Conservation (phyloP, 2,888 invertebrate genomes). For the Catocala nupta region DNA sequence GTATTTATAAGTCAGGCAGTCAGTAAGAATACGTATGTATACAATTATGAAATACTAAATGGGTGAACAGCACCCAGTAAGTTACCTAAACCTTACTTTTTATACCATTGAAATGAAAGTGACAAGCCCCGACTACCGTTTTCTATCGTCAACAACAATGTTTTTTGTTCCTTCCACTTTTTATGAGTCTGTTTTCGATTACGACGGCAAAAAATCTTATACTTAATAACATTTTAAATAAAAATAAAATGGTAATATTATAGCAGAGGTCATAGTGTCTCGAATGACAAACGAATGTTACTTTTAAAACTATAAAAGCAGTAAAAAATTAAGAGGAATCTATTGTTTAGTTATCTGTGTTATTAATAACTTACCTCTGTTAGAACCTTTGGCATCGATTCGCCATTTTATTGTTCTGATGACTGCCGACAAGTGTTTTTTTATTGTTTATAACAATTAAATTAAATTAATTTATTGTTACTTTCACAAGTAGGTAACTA, state of each 20-base stretch:
- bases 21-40: too few species aligned
- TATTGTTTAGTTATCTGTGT: neutral
- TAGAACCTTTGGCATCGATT: constrained; percentile 2
- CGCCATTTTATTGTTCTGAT: neutral
- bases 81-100: neutral
- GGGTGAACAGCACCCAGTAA: too few species aligned
- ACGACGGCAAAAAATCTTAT: too few species aligned
- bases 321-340: neutral
- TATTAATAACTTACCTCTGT: constrained; percentile 2
- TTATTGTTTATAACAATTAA: too few species aligned
- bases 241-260: too few species aligned
- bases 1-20: too few species aligned
- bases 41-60: too few species aligned
- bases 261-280: neutral
- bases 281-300: constrained; percentile 4
- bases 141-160: neutral
- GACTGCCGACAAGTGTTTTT: too few species aligned
- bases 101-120: constrained; percentile 12
- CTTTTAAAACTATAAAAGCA: neutral
- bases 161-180: constrained; percentile 1
- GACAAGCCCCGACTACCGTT: neutral
- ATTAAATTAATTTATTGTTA: too few species aligned
- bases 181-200: neutral
- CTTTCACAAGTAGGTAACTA: neutral
- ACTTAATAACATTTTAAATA: neutral